Percentiles rank a stretch among this genome's conserved stretches.
These are phyloP conservation scores for Cabera pusaria DNA, from an alignment of 2,888 invertebrate genomes.

Conservation along the genomic window DNA sequence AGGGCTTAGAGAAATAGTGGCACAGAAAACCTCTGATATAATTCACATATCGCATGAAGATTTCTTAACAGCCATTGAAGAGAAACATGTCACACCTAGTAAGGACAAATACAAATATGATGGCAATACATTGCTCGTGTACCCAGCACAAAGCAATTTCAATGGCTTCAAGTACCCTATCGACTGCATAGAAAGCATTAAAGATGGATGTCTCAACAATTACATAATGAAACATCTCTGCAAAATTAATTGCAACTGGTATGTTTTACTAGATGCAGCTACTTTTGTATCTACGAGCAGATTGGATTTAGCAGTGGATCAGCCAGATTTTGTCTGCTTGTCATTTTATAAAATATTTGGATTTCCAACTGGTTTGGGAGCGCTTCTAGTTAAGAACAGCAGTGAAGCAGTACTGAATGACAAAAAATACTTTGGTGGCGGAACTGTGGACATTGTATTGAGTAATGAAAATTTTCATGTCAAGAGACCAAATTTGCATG, in stretches of 20 bases:
- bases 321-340: constrained; percentile 94
- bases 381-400: constrained; percentile 89
- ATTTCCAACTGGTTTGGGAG: constrained; percentile 97
- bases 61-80: constrained; percentile 66
- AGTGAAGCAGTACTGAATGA: constrained; percentile 83
- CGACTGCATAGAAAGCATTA: constrained; percentile 85
- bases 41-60: constrained; percentile 84
- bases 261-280: constrained; percentile 94
- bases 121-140: constrained; percentile 87
- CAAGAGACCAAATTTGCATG: constrained; percentile 86
- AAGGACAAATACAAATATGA: constrained; percentile 44
- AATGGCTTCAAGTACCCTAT: constrained; percentile 95
- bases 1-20: constrained; percentile 92
- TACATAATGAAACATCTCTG: constrained; percentile 60
- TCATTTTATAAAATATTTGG: constrained; percentile 99
- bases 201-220: constrained; percentile 81
- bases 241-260: constrained; percentile 83
- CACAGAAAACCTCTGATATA: constrained; percentile 77
- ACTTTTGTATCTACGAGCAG: constrained; percentile 89
- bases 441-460: constrained; percentile 94
- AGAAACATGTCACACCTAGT: constrained; percentile 24
- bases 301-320: constrained; percentile 87
- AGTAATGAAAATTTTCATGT: constrained; percentile 88
- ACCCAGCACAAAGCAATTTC: constrained; percentile 97
- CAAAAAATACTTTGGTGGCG: constrained; percentile 95